phyloP scores from a whole-genome alignment of 2,113 vertebrate species.

The Puffinus mauretanicus region DNA sequence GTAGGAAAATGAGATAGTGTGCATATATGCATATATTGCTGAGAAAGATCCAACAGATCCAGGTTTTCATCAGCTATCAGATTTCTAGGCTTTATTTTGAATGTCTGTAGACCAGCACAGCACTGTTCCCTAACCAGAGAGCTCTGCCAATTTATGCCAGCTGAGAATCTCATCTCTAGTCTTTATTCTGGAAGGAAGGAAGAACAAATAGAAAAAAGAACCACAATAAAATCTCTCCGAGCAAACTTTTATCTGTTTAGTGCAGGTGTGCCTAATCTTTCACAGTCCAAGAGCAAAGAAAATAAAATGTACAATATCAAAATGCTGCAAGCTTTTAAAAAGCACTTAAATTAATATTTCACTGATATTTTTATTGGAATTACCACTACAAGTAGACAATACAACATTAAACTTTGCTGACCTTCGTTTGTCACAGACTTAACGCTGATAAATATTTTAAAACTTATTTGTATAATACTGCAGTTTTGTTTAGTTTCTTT shows the following conservation, averaged over 20 bases:
- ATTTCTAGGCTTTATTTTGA: background rate
- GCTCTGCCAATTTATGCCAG: background rate
- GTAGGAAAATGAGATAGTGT: background rate
- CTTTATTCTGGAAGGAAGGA: background rate
- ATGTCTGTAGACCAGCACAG: background rate
- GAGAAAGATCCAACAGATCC: background rate
- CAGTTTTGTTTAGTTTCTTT: background rate
- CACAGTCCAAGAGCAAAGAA: background rate
- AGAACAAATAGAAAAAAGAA: background rate
- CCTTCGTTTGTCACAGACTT: background rate
- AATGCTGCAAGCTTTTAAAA: slow-evolving; percentile 11
- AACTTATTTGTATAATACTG: background rate
- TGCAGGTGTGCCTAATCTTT: slow-evolving; percentile 28
- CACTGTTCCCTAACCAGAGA: background rate
- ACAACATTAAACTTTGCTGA: background rate
- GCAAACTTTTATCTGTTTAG: background rate
- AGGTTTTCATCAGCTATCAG: background rate
- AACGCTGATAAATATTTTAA: fast-evolving
- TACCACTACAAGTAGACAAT: background rate
- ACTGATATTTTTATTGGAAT: slow-evolving; percentile 6
- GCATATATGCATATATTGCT: background rate
- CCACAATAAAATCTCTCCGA: background rate
- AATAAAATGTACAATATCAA: background rate
- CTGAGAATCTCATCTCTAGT: background rate
- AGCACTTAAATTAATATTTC: background rate